Conservation (phyloP, 2,113 vertebrate genomes). For the Lates calcarifer region DNA sequence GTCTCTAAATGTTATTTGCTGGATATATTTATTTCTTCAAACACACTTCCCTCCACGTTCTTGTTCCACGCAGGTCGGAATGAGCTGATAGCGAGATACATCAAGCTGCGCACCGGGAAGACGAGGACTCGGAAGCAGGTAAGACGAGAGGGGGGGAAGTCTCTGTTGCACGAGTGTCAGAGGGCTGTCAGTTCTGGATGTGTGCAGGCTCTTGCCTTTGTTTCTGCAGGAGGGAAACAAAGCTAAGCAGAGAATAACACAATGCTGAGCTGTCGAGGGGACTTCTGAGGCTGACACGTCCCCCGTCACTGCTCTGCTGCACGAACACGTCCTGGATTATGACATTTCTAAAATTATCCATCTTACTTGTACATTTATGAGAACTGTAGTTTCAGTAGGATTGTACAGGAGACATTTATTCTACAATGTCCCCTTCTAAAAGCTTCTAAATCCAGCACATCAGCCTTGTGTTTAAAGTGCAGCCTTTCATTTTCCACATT, state of each 20-base stretch:
- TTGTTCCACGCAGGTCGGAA: constrained; percentile 90
- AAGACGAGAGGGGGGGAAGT: constrained; percentile 77
- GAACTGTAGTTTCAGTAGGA: neutral
- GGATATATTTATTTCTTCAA: neutral
- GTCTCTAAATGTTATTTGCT: neutral
- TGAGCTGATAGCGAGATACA: constrained; percentile 99
- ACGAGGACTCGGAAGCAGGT: constrained; percentile 99
- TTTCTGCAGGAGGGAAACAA: constrained; percentile 66
- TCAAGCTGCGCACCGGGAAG: constrained; percentile 99
- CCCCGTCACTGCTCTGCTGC: constrained; percentile 29
- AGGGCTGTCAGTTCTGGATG: constrained; percentile 79
- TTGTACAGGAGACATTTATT: neutral
- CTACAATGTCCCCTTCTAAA: constrained; percentile 1
- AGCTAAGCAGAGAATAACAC: constrained; percentile 35
- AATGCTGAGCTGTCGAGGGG: constrained; percentile 28
- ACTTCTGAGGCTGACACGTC: constrained; percentile 31
- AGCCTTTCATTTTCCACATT: neutral
- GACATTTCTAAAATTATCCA: constrained; percentile 18
- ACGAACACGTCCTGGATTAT: constrained; percentile 44
- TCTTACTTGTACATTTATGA: neutral
- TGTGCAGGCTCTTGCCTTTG: constrained; percentile 79
- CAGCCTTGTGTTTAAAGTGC: constrained; percentile 1
- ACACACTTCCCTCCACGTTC: neutral
- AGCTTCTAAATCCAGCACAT: constrained; percentile 1
- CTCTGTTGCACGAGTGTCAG: constrained; percentile 63